Conservation (phyloP, 2,797 vertebrate species). For the Poeciliopsis gracilis region DNA sequence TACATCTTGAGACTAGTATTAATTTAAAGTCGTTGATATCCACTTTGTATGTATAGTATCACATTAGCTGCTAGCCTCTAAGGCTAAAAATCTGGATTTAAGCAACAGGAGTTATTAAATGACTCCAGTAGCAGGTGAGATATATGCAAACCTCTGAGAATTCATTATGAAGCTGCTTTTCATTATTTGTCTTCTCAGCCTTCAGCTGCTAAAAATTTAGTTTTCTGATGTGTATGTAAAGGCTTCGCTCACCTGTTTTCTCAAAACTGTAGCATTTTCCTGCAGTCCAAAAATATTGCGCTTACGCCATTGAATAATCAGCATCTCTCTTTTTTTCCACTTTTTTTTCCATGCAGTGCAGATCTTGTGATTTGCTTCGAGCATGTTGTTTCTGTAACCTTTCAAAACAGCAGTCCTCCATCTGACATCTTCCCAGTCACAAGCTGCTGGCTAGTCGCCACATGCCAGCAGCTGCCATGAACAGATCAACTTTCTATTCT, state of each 20-base stretch:
- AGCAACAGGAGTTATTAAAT: background rate
- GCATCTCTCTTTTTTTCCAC: conserved; percentile 42
- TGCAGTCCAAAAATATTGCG: conserved; percentile 40
- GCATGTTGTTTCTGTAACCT: conserved; percentile 79
- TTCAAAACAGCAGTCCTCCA: conserved; percentile 76
- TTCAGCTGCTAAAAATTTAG: background rate
- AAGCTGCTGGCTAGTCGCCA: conserved; percentile 78
- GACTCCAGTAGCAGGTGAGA: background rate
- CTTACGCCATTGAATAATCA: conserved; percentile 32
- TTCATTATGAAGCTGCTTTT: background rate
- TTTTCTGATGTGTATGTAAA: background rate
- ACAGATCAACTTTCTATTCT: conserved; percentile 56
- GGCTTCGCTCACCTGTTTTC: conserved; percentile 1
- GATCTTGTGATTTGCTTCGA: conserved; percentile 85
- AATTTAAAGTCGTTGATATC: background rate
- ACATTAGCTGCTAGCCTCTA: background rate
- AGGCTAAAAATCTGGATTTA: background rate
- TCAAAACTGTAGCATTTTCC: conserved; percentile 26
- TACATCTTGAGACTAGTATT: background rate
- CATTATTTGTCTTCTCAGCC: background rate
- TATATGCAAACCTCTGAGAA: background rate
- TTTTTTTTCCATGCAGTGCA: conserved; percentile 37
- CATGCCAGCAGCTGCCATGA: conserved; percentile 67
- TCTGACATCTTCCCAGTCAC: conserved; percentile 78
- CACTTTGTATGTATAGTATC: background rate